A percentile compares a stretch with the other conserved stretches of the same genome.
phyloP scores from a whole-genome alignment of 2,888 invertebrate genomes.

The Actias luna region DNA sequence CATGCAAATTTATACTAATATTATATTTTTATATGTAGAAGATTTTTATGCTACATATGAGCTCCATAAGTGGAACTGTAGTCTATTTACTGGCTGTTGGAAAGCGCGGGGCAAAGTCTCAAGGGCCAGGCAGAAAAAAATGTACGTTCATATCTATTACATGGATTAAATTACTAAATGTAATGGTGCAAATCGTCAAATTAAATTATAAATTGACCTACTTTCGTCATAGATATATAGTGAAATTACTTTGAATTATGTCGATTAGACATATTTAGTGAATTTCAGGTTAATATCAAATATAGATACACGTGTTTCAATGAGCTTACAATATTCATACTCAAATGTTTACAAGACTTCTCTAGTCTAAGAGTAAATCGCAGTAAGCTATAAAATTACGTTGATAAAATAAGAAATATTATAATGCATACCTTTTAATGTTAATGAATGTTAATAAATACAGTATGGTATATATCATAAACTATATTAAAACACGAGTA shows the following conservation, averaged over 20 bases:
- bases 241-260: not conserved
- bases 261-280: too few species aligned
- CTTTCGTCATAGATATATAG: not conserved
- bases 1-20: too few species aligned
- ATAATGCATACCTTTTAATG: not conserved
- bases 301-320: not conserved
- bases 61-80: too few species aligned
- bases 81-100: too few species aligned
- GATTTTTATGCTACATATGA: too few species aligned
- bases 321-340: not conserved
- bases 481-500: not conserved
- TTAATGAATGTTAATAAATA: not conserved
- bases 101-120: too few species aligned
- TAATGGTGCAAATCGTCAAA: not conserved
- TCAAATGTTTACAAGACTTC: not conserved
- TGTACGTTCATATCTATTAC: not conserved
- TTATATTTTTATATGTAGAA: too few species aligned
- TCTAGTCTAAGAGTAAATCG: not conserved
- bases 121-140: too few species aligned
- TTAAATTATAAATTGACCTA: not conserved
- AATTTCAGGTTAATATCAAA: not conserved
- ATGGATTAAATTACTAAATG: not conserved
- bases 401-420: not conserved
- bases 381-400: not conserved
- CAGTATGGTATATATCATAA: not conserved